Evolutionary conservation across 2,797 vertebrate genomes (phyloP), one percentile per base, ranked within the genome.

Genomic region (Malacoraja senta): DNA sequence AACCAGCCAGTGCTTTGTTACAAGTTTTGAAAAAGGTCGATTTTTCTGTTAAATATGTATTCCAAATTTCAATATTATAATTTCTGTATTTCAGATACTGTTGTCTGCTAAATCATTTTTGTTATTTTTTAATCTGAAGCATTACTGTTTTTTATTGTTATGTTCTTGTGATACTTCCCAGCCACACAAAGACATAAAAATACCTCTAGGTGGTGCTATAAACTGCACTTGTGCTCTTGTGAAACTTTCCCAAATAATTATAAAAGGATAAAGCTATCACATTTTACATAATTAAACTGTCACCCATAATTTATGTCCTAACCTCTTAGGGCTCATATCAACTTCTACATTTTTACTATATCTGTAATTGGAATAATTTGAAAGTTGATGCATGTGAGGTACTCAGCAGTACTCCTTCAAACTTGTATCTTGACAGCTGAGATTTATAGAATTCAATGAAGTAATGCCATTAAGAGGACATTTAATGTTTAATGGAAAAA

Each of bases 191-290:
- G 35, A 44, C 38, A 38, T 74, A 53, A 76, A 29, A 76, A 19
- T 26, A 63, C 71, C 90, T 92, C 71, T 92, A 58, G 90, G 72
- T 92, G 90, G 90, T 44, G 71, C 90, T 92, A 44, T 92, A 38
- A 76, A 58, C 90, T 92, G 90, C 24, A 72, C 32, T 72, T 74
- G 6, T 65, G 58, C 29, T 63, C 2, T 19, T 17, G 38, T 76
- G 35, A 76, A 92, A 92, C 71, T 74, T 29, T n/a, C 35, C 71
- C 17, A 12, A 53, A 92, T 53, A 76, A 92, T 58, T 88, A 35
- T 78, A 58, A 29, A 58, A 26, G 44, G 38, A 76, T 92, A 92
- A 76, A 92, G 29, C 12, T n/a, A 9, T 71, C 21, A 91, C 24
- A 44, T 44, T 72, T 63, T 29, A 61, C 53, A 86, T 88, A 32